Evolutionary conservation across 2,113 vertebrate genomes (phyloP).

Genomic region (Bombycilla garrulus): DNA sequence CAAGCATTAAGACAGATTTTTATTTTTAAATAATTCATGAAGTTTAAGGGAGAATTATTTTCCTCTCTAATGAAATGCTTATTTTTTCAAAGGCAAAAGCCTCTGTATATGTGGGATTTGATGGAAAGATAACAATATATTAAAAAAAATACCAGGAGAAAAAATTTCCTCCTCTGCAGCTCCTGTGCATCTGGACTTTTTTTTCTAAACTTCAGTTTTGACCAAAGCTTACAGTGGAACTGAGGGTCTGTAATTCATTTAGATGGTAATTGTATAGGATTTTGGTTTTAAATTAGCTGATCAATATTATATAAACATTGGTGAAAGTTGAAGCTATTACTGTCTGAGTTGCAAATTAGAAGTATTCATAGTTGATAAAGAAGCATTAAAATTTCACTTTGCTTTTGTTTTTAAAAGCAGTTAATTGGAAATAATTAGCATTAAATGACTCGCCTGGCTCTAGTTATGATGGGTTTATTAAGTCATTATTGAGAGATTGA

Average conservation of each 20-base stretch:
- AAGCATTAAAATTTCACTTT: neutral
- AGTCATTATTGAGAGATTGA: neutral
- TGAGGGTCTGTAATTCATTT: neutral
- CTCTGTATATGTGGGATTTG: neutral
- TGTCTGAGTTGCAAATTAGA: neutral
- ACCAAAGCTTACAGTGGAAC: neutral
- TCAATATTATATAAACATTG: neutral
- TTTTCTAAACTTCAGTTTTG: neutral
- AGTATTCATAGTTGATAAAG: neutral
- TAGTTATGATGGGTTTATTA: conserved; percentile 1
- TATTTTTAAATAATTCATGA: neutral
- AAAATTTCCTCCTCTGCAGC: neutral
- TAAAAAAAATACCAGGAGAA: neutral
- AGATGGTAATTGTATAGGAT: neutral
- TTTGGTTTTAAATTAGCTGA: neutral
- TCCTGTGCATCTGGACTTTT: neutral
- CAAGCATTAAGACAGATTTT: neutral
- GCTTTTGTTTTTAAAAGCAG: neutral
- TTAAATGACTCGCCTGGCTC: conserved; percentile 16
- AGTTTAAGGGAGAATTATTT: neutral
- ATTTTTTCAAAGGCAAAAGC: neutral
- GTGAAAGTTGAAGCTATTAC: neutral
- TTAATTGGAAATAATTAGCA: conserved; percentile 12
- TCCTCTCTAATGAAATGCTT: neutral
- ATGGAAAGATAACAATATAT: neutral